Evolutionary conservation across 1,140 invertebrate species (phyloP), one percentile per base, ranked within the genome.

Genomic region (Megalopta genalis): DNA sequence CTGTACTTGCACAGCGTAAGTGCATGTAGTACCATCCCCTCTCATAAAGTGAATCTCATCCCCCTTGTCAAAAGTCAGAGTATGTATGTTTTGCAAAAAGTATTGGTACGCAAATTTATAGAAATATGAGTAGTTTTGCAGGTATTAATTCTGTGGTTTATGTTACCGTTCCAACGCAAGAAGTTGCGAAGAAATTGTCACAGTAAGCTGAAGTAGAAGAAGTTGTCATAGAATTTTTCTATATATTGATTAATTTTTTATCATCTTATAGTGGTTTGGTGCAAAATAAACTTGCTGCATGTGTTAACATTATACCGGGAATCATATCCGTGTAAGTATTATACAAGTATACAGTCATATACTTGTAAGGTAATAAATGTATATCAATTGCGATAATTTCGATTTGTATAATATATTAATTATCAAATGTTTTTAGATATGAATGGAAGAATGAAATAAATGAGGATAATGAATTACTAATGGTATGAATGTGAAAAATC

Each of bases 251-350:
- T 52, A 69, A 27, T 68, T 21, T 32, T 10, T 57, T 46, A 59
- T 71, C 52, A 70, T 52, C 70, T 93, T 93, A 25, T 88, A 96
- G 95, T 85, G 96, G 96, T n/a, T 90, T 98, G 39, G 96, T 98
- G 1, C 94, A 95, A 87, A 94, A 95, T 57, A 97, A 98, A 89
- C 90, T 98, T 64, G 98, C 97, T 21, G 98, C 97, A 10, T 99
- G 98, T 94, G 97, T 98, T 0, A 99, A 99, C 89, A 97, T 99
- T 70, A 95, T 98, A 80, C 97, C 97, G 4, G 95, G 96, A 91
- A 93, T 98, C 21, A 97, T 95, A 10, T 98, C 98, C 2, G 94
- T 98, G 92, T 98, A 93, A 93, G 94, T 94, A 64, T 46, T 54
- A 65, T 7, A 21, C 16, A 12, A 5, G 60, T 2, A 21, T 60